Base-by-base conservation (phyloP, 2,888 invertebrate species). In the Xiphydria camelus region DNA sequence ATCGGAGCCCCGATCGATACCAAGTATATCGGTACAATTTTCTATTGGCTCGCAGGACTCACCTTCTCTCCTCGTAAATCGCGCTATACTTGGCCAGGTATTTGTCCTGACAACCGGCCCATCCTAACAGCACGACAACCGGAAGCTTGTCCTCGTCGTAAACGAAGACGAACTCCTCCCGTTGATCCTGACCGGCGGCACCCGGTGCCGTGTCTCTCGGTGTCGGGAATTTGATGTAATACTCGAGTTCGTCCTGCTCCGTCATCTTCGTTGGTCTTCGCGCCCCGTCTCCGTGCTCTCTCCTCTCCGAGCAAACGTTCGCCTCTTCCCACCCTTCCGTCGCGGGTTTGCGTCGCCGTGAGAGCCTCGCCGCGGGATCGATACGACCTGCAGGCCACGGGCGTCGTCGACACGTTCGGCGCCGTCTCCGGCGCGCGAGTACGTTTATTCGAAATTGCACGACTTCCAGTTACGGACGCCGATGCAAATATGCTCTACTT, bases 71-170 rank as follows among this genome's bases (percentile, higher is more conserved):
- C 64, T 89, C 86, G 67, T 90, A 90, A 47, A 89, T 85, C 59
- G 85, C 83, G 33, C 88, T 86, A 75, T 90, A 90, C 69, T 89
- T 90, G 58, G 86, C 82, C 41, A 90, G 73, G 72, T 89, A 85
- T 65, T 85, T 84, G 73, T 90, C 89, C 70, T 85, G 81, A 69
- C 89, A 88, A 25, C 89, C 89, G 37, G 88, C 87, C 90, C 90
- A 90, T 22, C 90, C 90, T 49, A 90, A 79, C 51, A 90, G 75
- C 49, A 87, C 74, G 20, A 89, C 83, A 35, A 89, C 82, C 25
- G 89, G 87, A 57, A 84, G 78, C 67, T 83, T 83, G 31, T 79
- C 79, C 54, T 83, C 83, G 58, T 82, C 79, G 53, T 81, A 80
- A 43, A 82, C 78, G 62, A 82, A 81, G 22, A 82, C 81, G 64